Evolutionary conservation across 30 jellyfish, hydroid and myxozoan genomes (phyloP), one percentile per base, ranked within the genome.

Genomic region (Hydractinia echinata): DNA sequence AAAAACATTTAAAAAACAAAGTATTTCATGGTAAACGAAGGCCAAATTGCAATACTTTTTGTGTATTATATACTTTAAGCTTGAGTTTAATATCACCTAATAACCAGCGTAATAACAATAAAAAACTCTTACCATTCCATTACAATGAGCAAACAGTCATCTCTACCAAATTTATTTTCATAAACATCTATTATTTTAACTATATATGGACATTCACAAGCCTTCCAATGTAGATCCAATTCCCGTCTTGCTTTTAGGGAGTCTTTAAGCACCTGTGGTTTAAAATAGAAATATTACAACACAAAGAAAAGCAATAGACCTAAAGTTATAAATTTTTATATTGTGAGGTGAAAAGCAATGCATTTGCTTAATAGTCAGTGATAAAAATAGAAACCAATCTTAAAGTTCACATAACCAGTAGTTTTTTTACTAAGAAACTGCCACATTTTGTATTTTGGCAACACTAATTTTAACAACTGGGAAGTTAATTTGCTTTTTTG

Each of bases 211-310:
- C 98, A 92, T 71, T 84, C 98, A 54, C 95, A 92, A 10, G 98
- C 98, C 69, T 87, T 92, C 98, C 98, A 92, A 73, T 92, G 98
- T 13, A 92, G 89, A 53, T 87, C 96, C 51, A 92, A 68, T 71
- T 92, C 98, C 30, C 98, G 77, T 51, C 90, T 81, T 30, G 98
- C 95, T 76, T 92, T 92, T 53, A 88, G 20, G 3, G 96, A 74
- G 55, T 85, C 84, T 72, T 86, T 86, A 73, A 92, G 70, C 50
- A 92, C 94, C 98, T 92, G 55, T 8, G 69, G 44, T 30, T 30
- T 2, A 30, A 54, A 51, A 30, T 30, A 18, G 20, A 30, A 73
- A 6, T 44, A 15, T 61, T 20, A 11, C 18, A 77, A 8, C 19
- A 51, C 44, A 30, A 10, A 58, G 69, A 58, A 58, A 58, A 58